phyloP scores from a whole-genome alignment of 2,888 invertebrate genomes.

The Cryptus viduatorius region DNA sequence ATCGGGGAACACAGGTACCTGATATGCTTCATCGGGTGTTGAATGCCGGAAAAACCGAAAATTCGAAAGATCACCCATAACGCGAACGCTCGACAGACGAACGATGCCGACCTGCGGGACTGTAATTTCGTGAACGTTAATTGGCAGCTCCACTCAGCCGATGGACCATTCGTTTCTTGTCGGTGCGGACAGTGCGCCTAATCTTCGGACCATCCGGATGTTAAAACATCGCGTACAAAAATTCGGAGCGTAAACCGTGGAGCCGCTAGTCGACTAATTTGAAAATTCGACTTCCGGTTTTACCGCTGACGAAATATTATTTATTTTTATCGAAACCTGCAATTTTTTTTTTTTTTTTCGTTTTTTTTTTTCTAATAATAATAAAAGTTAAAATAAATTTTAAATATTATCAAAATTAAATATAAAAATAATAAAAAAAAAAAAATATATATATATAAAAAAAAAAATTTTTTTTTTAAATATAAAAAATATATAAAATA shows the following conservation, averaged over 20 bases:
- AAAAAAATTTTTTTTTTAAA: too few relatives aligned
- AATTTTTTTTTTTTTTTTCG: too few relatives aligned
- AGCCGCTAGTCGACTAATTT: neutral
- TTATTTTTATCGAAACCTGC: neutral
- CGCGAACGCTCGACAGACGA: neutral
- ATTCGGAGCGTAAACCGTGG: neutral
- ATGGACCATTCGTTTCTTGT: constrained; percentile 9
- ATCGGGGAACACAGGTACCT: neutral
- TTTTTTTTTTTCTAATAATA: too few relatives aligned
- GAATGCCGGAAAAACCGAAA: constrained; percentile 58
- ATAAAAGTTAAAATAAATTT: too few relatives aligned
- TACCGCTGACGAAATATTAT: neutral
- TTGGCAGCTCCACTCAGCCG: constrained; percentile 66
- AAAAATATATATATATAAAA: too few relatives aligned
- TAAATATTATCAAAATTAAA: too few relatives aligned
- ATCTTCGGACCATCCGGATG: constrained; percentile 60
- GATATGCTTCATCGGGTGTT: constrained; percentile 16
- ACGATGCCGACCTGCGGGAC: constrained; percentile 49
- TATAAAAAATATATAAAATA: too few relatives aligned
- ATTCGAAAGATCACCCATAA: constrained; percentile 13
- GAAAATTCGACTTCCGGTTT: constrained; percentile 37
- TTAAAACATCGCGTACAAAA: neutral
- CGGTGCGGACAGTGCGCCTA: constrained; percentile 41
- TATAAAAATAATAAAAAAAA: too few relatives aligned
- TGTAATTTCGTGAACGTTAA: constrained; percentile 71